phyloP scores from a whole-genome alignment of 2,888 invertebrate genomes.

The Tipula lateralis region DNA sequence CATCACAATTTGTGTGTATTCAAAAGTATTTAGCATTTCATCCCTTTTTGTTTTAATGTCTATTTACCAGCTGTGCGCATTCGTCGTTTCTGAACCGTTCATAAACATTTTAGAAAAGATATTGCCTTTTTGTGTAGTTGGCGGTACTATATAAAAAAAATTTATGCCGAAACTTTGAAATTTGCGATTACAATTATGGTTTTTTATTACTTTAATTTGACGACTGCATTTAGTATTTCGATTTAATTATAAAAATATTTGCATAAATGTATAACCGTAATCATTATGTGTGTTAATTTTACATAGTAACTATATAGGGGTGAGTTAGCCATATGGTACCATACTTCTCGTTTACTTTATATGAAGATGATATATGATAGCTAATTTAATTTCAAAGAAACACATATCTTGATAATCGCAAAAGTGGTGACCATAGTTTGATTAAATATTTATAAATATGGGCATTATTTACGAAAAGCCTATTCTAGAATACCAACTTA shows the following conservation, averaged over 20 bases:
- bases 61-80: neutral
- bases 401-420: no score
- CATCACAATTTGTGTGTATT: neutral
- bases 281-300: no score
- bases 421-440: no score
- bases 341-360: no score
- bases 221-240: neutral
- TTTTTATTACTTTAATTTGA: neutral
- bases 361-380: no score
- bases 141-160: neutral
- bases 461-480: no score
- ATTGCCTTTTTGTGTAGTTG: neutral
- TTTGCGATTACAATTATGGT: neutral
- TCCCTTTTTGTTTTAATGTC: neutral
- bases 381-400: no score
- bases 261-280: neutral
- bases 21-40: neutral
- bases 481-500: no score
- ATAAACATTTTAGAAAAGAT: neutral
- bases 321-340: no score
- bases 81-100: neutral
- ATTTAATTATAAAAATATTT: neutral
- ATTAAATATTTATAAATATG: no score
- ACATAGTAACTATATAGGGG: no score
- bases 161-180: neutral